Evolutionary conservation across 2,888 invertebrate species (phyloP).

Genomic region (Dynastes maya): DNA sequence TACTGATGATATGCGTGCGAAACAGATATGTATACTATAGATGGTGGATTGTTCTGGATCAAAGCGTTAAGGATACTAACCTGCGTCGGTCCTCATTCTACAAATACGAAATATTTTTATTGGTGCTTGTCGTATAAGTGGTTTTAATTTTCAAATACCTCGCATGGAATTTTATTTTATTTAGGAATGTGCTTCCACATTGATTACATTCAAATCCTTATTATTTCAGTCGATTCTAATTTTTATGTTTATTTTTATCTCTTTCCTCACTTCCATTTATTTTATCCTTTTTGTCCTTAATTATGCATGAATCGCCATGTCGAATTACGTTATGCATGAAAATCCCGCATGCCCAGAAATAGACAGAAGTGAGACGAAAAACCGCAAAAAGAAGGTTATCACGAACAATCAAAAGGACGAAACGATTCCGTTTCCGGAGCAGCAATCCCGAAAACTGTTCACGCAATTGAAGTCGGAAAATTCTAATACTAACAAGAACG

Average conservation of each 20-base stretch:
- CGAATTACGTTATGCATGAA: constrained; percentile 48
- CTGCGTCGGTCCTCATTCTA: too few species aligned
- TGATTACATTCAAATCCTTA: constrained; percentile 60
- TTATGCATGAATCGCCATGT: constrained; percentile 28
- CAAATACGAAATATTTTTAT: neutral
- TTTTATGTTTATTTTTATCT: constrained; percentile 53
- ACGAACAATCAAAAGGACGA: constrained; percentile 58
- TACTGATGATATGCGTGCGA: too few species aligned
- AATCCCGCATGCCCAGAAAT: constrained; percentile 47
- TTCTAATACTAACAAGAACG: constrained; percentile 49
- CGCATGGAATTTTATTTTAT: constrained; percentile 39
- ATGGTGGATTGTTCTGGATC: too few species aligned
- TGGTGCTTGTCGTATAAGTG: constrained; percentile 5
- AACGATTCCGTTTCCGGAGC: constrained; percentile 68
- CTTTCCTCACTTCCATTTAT: constrained; percentile 59
- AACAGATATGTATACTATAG: too few species aligned
- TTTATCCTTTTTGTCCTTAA: constrained; percentile 52
- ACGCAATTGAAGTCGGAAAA: constrained; percentile 64
- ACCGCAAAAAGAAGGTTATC: constrained; percentile 57
- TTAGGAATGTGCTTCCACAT: constrained; percentile 44
- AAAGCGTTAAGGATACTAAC: too few species aligned
- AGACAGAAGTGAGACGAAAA: constrained; percentile 51
- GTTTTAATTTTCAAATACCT: constrained; percentile 28
- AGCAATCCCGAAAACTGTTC: constrained; percentile 66
- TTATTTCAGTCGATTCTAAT: constrained; percentile 58